phyloP scores from a whole-genome alignment of 2,113 vertebrate species.

The Terrapene triunguis region DNA sequence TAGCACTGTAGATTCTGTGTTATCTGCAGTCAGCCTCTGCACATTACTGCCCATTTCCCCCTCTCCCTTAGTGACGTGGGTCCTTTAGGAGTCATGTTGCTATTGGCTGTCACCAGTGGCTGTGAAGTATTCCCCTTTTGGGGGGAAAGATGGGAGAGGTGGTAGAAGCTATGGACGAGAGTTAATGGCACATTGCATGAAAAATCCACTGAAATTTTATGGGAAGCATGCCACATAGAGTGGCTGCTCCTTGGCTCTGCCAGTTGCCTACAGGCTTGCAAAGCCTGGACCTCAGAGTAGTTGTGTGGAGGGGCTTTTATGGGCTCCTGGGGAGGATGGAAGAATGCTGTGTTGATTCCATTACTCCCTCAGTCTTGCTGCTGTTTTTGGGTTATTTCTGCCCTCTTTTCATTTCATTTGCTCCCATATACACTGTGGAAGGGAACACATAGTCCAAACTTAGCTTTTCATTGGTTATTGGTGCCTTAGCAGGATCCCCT shows the following conservation, averaged over 20 bases:
- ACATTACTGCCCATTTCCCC: not conserved
- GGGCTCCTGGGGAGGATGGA: not conserved
- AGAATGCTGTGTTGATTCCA: not conserved
- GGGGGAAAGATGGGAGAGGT: not conserved
- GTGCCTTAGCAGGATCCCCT: too few species aligned
- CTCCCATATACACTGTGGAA: not conserved
- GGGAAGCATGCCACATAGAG: not conserved
- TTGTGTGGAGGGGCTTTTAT: not conserved
- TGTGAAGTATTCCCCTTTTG: not conserved
- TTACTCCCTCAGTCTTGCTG: not conserved
- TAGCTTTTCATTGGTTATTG: too few species aligned
- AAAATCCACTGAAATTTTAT: not conserved
- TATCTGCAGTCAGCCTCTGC: not conserved
- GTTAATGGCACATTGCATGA: not conserved
- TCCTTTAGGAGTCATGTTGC: not conserved
- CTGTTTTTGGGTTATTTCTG: not conserved
- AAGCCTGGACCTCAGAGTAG: not conserved
- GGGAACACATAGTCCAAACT: not conserved
- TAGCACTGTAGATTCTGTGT: not conserved
- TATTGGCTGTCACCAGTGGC: not conserved
- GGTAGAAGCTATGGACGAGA: not conserved
- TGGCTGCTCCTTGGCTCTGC: not conserved
- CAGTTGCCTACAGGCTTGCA: not conserved
- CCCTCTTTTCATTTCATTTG: not conserved
- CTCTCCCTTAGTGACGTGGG: not conserved